These are phyloP conservation scores for Mimumesa dahlbomi DNA, from an alignment of 2,888 invertebrate species.

Conservation along the genomic window DNA sequence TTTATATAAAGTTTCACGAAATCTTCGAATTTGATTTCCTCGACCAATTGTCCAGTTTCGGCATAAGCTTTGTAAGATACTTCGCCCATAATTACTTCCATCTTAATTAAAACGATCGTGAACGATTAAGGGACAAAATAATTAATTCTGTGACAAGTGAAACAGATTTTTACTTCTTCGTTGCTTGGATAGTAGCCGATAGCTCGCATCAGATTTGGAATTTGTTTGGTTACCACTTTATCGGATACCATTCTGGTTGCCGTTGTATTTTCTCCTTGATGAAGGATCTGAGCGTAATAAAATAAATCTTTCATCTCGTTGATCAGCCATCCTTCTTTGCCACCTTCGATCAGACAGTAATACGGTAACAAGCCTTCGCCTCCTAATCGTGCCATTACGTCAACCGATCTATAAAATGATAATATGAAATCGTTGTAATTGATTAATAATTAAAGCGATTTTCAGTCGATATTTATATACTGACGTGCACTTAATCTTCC, in stretches of 20 bases:
- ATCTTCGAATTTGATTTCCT: constrained; percentile 85
- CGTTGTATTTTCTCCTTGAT: constrained; percentile 86
- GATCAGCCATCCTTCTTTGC: constrained; percentile 86
- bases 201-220: constrained; percentile 88
- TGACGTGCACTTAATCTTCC: constrained; percentile 82
- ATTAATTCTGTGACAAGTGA: neutral
- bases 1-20: constrained; percentile 86
- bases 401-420: constrained; percentile 36
- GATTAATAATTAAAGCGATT: neutral
- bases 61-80: constrained; percentile 82
- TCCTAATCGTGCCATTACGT: constrained; percentile 80
- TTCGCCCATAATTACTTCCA: constrained; percentile 84
- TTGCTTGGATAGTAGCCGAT: constrained; percentile 89
- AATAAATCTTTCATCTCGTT: constrained; percentile 88
- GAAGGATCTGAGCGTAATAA: constrained; percentile 88
- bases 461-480: neutral
- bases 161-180: constrained; percentile 85
- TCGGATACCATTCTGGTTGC: constrained; percentile 84
- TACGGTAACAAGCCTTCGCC: constrained; percentile 85
- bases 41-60: constrained; percentile 78
- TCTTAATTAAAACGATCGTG: constrained; percentile 74
- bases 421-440: neutral
- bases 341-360: constrained; percentile 87
- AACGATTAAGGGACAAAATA: neutral
- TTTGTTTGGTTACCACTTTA: constrained; percentile 84